These are phyloP conservation scores for Siderastrea siderea DNA, from an alignment of 92 coral and sea anemone genomes.

Conservation along the genomic window DNA sequence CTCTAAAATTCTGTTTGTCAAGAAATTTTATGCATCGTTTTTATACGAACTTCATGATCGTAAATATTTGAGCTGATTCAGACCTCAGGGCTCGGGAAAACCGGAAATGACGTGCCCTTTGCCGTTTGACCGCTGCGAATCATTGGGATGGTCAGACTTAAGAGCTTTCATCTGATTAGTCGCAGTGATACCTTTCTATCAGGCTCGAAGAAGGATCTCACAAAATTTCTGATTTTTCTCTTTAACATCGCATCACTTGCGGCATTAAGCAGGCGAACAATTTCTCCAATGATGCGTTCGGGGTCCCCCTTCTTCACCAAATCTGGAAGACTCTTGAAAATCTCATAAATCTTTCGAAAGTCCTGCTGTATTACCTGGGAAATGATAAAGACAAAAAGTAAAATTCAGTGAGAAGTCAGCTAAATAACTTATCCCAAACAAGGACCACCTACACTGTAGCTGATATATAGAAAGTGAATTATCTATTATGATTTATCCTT, in stretches of 20 bases:
- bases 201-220: neutral
- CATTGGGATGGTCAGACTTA: neutral
- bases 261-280: neutral
- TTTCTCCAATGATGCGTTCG: neutral
- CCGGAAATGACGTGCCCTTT: no score
- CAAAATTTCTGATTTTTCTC: constrained; percentile 16
- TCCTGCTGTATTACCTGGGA: neutral
- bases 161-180: no score
- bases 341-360: neutral
- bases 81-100: no score
- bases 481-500: no score
- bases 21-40: no score
- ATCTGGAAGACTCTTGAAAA: neutral
- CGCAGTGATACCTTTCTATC: neutral
- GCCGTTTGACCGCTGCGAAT: no score
- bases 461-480: no score
- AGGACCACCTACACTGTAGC: no score
- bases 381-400: neutral
- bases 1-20: no score
- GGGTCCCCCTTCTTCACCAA: neutral
- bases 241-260: neutral
- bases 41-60: no score
- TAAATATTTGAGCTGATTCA: no score
- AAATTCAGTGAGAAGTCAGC: neutral
- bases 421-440: no score